Conservation (phyloP, 2,888 invertebrate species). For the Taphrorychus bicolor region DNA sequence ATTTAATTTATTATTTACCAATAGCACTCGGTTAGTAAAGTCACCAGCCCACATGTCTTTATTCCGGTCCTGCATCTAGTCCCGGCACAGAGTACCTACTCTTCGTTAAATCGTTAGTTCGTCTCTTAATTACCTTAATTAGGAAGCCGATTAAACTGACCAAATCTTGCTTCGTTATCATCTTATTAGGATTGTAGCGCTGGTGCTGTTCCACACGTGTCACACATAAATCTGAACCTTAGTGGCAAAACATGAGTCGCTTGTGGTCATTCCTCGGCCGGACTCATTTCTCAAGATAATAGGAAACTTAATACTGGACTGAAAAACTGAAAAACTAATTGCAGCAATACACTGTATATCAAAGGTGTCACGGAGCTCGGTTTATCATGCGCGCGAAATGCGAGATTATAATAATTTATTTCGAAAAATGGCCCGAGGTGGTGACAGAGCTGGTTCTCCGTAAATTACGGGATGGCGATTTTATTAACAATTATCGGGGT, state of each 20-base stretch:
- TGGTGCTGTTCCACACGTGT: slow-evolving; percentile 12
- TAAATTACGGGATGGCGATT: slow-evolving; percentile 40
- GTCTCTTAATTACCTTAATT: slow-evolving; percentile 37
- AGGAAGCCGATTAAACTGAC: slow-evolving; percentile 24
- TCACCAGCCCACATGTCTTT: background rate
- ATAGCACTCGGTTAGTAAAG: background rate
- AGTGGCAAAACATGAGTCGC: background rate
- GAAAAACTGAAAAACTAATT: slow-evolving; percentile 33
- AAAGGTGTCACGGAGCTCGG: slow-evolving; percentile 36
- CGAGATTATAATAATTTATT: slow-evolving; percentile 42
- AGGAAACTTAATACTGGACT: background rate
- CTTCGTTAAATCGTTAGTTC: slow-evolving; percentile 6
- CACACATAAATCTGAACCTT: slow-evolving; percentile 10
- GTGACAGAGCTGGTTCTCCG: slow-evolving; percentile 29
- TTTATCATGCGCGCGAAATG: slow-evolving; percentile 28
- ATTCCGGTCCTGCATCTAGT: background rate
- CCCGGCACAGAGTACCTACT: slow-evolving; percentile 13
- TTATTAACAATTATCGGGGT: slow-evolving; percentile 39
- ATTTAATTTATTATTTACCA: no score
- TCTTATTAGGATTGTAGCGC: slow-evolving; percentile 20
- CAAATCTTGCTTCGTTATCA: slow-evolving; percentile 24
- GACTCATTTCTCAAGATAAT: background rate
- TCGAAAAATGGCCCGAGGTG: slow-evolving; percentile 42
- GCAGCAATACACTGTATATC: slow-evolving; percentile 39
- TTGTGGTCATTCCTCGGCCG: background rate